A percentile compares a stretch with the other conserved stretches of the same genome.
These are phyloP conservation scores for Limenitis camilla DNA, from an alignment of 2,888 invertebrate genomes.

Conservation along the genomic window DNA sequence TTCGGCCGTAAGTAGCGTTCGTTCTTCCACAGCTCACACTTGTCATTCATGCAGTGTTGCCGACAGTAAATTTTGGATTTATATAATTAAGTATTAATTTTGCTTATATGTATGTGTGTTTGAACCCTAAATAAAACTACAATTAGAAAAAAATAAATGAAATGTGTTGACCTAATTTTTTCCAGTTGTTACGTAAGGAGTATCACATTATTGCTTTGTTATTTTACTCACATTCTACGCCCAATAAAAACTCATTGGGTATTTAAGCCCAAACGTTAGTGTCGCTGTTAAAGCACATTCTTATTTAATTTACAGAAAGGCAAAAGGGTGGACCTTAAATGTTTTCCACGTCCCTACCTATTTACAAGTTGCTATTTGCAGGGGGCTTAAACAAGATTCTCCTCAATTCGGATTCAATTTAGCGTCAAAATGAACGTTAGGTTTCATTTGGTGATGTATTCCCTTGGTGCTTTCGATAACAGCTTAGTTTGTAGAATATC, in stretches of 20 bases:
- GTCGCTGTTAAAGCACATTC: constrained; percentile 31
- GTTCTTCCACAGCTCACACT: too few species aligned
- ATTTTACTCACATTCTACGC: background rate
- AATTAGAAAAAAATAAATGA: too few species aligned
- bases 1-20: too few species aligned
- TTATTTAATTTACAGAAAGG: constrained; percentile 63
- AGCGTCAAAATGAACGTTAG: constrained; percentile 58
- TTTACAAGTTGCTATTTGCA: constrained; percentile 64
- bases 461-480: constrained; percentile 26
- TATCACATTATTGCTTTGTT: background rate
- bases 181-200: too few species aligned
- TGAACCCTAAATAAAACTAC: too few species aligned
- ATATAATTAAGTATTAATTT: too few species aligned
- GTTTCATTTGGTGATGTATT: constrained; percentile 52
- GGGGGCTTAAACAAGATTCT: constrained; percentile 49
- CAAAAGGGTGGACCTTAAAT: constrained; percentile 59
- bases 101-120: too few species aligned
- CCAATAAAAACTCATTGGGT: constrained; percentile 11
- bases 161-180: too few species aligned
- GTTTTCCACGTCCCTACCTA: constrained; percentile 57
- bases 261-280: constrained; percentile 25
- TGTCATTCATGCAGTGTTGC: too few species aligned
- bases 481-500: constrained; percentile 2
- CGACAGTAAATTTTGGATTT: too few species aligned
- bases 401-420: constrained; percentile 66